phyloP scores from a whole-genome alignment of 2,113 vertebrate species.

The Serinus canaria region DNA sequence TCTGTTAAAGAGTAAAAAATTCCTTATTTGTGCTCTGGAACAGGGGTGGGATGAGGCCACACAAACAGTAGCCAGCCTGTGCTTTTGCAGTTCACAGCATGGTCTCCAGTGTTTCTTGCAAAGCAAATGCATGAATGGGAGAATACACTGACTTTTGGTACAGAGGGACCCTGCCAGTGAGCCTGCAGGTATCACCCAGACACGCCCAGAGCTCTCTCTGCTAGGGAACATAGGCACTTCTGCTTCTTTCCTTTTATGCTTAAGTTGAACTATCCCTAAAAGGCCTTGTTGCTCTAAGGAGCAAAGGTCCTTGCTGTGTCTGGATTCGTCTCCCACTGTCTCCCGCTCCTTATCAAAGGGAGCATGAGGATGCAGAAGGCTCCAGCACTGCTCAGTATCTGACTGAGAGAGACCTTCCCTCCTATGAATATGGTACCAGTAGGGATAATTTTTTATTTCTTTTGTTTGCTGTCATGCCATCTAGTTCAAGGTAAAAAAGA shows the following conservation, averaged over 20 bases:
- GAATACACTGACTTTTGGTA: neutral
- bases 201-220: neutral
- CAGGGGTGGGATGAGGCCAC: neutral
- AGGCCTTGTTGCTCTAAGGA: neutral
- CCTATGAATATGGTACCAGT: neutral
- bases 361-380: neutral
- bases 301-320: neutral
- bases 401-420: neutral
- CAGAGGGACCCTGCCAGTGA: neutral
- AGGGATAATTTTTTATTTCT: neutral
- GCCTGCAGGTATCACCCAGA: neutral
- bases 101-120: neutral
- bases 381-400: neutral
- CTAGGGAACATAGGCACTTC: neutral
- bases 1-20: conserved; percentile 22
- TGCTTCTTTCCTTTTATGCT: neutral
- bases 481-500: neutral
- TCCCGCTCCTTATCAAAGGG: neutral
- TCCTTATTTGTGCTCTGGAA: neutral
- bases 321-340: neutral
- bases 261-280: neutral
- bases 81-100: neutral
- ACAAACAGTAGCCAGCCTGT: neutral
- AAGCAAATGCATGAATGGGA: neutral
- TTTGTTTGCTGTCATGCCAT: neutral